A percentile compares a stretch with the other conserved stretches of the same genome.
Conservation (phyloP, 2,113 vertebrate genomes). For the Verasper variegatus region DNA sequence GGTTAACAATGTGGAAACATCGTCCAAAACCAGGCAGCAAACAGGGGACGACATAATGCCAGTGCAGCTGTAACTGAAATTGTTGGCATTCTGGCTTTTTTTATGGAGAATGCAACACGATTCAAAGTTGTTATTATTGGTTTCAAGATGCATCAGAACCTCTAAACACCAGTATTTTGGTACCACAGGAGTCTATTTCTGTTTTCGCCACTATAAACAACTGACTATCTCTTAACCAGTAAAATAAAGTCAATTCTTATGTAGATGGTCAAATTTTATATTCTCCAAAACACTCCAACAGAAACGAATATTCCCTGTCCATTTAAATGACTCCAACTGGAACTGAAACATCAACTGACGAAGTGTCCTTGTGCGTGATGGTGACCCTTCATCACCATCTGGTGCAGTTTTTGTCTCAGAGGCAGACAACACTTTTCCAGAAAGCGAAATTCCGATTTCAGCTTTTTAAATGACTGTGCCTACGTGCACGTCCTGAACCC, state of each 20-base stretch:
- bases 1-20: background rate
- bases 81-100: background rate
- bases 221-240: too few relatives aligned
- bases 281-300: too few relatives aligned
- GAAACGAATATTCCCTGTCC: background rate
- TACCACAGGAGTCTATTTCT: too few relatives aligned
- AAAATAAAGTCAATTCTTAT: too few relatives aligned
- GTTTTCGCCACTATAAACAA: too few relatives aligned
- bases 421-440: background rate
- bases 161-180: background rate
- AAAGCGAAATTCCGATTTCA: background rate
- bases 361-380: conserved; percentile 32
- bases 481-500: background rate
- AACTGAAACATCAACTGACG: conserved; percentile 30
- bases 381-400: conserved; percentile 45
- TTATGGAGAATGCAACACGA: background rate
- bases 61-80: background rate
- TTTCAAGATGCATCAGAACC: background rate
- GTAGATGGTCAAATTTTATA: too few relatives aligned
- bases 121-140: background rate
- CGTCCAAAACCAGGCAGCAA: background rate
- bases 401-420: background rate
- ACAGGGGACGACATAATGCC: background rate
- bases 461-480: background rate
- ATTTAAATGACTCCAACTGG: conserved; percentile 1